Evolutionary conservation across 2,888 invertebrate species (phyloP).

Genomic region (Cyclophora punctaria): DNA sequence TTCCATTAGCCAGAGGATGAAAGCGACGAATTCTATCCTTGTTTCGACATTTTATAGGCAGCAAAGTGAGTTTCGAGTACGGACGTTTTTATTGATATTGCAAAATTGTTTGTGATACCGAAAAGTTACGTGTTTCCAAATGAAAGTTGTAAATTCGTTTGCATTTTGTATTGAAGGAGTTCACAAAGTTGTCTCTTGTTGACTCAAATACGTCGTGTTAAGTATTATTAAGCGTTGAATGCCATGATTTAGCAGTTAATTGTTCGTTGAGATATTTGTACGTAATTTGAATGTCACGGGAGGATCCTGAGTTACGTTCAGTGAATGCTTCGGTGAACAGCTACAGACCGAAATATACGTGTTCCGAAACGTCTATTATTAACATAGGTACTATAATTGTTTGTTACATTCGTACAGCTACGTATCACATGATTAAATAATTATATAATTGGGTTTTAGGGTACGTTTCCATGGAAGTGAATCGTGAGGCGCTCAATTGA

Average conservation of each 20-base stretch:
- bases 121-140: background rate
- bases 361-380: conserved; percentile 1
- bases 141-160: background rate
- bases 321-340: conserved; percentile 11
- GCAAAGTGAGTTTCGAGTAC: too few species aligned
- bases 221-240: background rate
- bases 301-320: conserved; percentile 25
- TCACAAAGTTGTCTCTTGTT: too few species aligned
- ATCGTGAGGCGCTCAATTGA: too few species aligned
- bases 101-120: background rate
- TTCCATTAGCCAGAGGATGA: too few species aligned
- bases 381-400: background rate
- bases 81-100: background rate
- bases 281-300: conserved; percentile 28
- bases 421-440: too few species aligned
- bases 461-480: too few species aligned
- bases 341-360: conserved; percentile 5
- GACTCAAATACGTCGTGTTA: background rate
- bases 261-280: conserved; percentile 24
- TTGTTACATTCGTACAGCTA: too few species aligned
- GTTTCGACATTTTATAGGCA: too few species aligned
- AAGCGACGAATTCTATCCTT: too few species aligned
- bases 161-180: too few species aligned
- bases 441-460: too few species aligned
- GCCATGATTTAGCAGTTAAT: conserved; percentile 15